These are phyloP conservation scores for Panulirus ornatus DNA, from an alignment of 1,140 invertebrate genomes.

Conservation along the genomic window DNA sequence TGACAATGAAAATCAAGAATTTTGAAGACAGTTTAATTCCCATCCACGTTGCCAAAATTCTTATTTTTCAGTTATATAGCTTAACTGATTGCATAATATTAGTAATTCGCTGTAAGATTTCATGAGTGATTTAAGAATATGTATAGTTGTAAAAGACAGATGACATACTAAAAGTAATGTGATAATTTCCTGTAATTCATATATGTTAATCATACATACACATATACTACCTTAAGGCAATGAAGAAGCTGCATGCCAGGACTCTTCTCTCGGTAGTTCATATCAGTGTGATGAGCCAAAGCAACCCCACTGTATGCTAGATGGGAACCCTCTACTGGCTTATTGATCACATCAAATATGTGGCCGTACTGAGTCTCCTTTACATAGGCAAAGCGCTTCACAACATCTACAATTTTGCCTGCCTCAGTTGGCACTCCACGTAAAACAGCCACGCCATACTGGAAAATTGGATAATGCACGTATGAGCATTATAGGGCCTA, in stretches of 20 bases:
- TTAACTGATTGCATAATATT: too few relatives aligned
- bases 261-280: constrained; percentile 79
- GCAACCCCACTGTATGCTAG: constrained; percentile 77
- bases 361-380: constrained; percentile 78
- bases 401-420: constrained; percentile 77
- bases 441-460: constrained; percentile 77
- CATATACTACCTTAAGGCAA: constrained; percentile 76
- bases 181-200: too few relatives aligned
- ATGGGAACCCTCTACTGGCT: constrained; percentile 77
- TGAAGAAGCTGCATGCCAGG: constrained; percentile 78
- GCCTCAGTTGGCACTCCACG: constrained; percentile 75
- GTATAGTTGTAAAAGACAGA: too few relatives aligned
- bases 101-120: too few relatives aligned
- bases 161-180: too few relatives aligned
- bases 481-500: not conserved
- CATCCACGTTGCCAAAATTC: too few relatives aligned
- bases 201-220: not conserved
- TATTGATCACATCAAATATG: constrained; percentile 78
- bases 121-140: too few relatives aligned
- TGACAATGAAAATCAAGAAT: not conserved
- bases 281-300: constrained; percentile 78
- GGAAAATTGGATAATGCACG: not conserved
- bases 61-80: too few relatives aligned
- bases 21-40: not conserved
- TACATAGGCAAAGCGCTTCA: constrained; percentile 78